phyloP scores from a whole-genome alignment of 2,797 vertebrate species.

The Mus minutoides region DNA sequence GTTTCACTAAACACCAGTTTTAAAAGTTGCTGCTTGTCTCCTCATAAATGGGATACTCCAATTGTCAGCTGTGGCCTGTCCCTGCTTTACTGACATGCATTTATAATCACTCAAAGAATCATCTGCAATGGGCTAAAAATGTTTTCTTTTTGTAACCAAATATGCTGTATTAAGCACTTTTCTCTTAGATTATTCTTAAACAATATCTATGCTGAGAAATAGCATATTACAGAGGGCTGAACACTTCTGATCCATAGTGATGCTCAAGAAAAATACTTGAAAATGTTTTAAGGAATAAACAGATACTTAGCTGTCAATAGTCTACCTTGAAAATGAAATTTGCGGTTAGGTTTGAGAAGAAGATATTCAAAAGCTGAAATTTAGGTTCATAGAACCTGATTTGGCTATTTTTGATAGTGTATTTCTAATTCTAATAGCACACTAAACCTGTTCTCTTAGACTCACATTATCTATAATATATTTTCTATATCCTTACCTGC shows the following conservation, averaged over 20 bases:
- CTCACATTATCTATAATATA: background rate
- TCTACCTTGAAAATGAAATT: background rate
- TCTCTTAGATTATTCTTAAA: constrained; percentile 8
- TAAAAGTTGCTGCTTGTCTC: background rate
- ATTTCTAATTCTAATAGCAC: background rate
- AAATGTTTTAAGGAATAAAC: background rate
- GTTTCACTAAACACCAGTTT: constrained; percentile 14
- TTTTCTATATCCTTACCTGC: background rate
- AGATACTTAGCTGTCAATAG: background rate
- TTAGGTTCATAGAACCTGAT: constrained; percentile 25
- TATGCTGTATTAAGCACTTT: constrained; percentile 3
- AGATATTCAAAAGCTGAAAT: constrained; percentile 39
- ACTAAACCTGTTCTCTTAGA: background rate
- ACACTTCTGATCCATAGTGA: background rate
- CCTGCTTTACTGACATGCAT: background rate
- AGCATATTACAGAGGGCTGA: background rate
- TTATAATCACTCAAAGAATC: constrained; percentile 49
- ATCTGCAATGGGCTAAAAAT: constrained; percentile 1
- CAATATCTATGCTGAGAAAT: background rate
- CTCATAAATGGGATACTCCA: background rate
- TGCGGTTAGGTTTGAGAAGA: constrained; percentile 24
- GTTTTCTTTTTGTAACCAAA: background rate
- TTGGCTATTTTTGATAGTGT: constrained; percentile 17
- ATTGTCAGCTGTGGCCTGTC: background rate
- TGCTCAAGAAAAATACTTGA: constrained; percentile 19